phyloP scores from a whole-genome alignment of 2,888 invertebrate species.

The Shargacucullia verbasci region DNA sequence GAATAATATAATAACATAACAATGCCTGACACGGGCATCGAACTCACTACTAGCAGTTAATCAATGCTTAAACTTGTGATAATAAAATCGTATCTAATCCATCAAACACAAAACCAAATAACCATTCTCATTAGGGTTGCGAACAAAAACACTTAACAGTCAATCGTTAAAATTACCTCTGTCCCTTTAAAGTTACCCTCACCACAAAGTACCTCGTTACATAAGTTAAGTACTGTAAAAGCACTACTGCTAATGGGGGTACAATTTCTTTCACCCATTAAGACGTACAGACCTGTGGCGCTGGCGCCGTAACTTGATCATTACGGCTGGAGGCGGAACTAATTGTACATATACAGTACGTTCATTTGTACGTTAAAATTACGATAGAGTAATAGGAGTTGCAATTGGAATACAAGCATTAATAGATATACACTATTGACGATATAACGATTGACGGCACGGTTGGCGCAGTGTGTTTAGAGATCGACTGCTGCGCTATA shows the following conservation, averaged over 20 bases:
- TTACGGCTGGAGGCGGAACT: conserved; percentile 4
- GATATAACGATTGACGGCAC: too few relatives aligned
- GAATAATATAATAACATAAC: too few relatives aligned
- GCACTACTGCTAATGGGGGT: conserved; percentile 26
- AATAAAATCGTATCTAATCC: background rate
- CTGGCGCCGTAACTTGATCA: conserved; percentile 21
- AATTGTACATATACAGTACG: background rate
- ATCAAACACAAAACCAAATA: background rate
- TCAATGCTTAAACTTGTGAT: too few relatives aligned
- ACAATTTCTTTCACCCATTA: conserved; percentile 30
- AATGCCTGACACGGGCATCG: too few relatives aligned
- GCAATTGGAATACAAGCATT: too few relatives aligned
- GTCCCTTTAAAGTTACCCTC: background rate
- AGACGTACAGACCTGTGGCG: background rate
- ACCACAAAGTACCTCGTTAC: conserved; percentile 14
- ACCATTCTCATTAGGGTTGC: background rate
- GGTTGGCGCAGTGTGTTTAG: too few relatives aligned
- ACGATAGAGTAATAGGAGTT: too few relatives aligned
- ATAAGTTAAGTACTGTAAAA: conserved; percentile 11
- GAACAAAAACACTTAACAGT: background rate
- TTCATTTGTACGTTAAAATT: background rate
- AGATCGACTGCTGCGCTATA: too few relatives aligned
- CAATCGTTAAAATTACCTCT: background rate
- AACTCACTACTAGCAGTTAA: too few relatives aligned
- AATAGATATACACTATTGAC: too few relatives aligned